A percentile compares a stretch with the other conserved stretches of the same genome.
Evolutionary conservation across 2,797 vertebrate genomes (phyloP).

Genomic region (Arrhamphus sclerolepis): DNA sequence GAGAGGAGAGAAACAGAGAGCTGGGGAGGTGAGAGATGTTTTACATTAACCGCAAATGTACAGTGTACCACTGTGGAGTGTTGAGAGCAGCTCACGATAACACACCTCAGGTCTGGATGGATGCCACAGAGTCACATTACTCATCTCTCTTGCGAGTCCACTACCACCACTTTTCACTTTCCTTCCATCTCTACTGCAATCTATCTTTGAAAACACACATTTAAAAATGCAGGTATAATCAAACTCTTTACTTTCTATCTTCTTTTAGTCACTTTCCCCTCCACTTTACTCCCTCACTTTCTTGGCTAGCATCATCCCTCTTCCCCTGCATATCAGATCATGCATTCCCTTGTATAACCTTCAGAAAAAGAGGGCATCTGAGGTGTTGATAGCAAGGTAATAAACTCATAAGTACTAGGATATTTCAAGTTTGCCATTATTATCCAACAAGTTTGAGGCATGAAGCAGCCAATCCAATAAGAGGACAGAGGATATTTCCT

Average conservation of each 20-base stretch:
- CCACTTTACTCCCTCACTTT: conserved; percentile 45
- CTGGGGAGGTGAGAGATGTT: conserved; percentile 71
- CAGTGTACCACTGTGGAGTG: conserved; percentile 65
- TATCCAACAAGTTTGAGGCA: conserved; percentile 69
- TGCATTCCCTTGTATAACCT: conserved; percentile 63
- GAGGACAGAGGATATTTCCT: conserved; percentile 75
- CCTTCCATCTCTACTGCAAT: conserved; percentile 21
- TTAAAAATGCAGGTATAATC: conserved; percentile 61
- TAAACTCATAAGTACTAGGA: conserved; percentile 82
- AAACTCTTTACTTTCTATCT: conserved; percentile 28
- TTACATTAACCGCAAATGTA: conserved; percentile 83
- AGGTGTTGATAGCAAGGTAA: conserved; percentile 82
- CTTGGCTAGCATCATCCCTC: conserved; percentile 30
- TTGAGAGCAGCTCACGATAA: conserved; percentile 73
- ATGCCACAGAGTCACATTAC: conserved; percentile 77
- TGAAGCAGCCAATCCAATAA: conserved; percentile 83
- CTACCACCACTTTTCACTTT: conserved; percentile 30
- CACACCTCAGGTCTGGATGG: conserved; percentile 72
- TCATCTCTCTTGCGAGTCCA: conserved; percentile 45
- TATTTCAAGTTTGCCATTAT: conserved; percentile 86
- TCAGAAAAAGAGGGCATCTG: conserved; percentile 73
- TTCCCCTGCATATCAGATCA: conserved; percentile 46
- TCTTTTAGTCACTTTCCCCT: conserved; percentile 24
- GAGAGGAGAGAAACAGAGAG: conserved; percentile 33
- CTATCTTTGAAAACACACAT: conserved; percentile 67